phyloP scores from a whole-genome alignment of 2,113 vertebrate genomes.

The Ciconia maguari region DNA sequence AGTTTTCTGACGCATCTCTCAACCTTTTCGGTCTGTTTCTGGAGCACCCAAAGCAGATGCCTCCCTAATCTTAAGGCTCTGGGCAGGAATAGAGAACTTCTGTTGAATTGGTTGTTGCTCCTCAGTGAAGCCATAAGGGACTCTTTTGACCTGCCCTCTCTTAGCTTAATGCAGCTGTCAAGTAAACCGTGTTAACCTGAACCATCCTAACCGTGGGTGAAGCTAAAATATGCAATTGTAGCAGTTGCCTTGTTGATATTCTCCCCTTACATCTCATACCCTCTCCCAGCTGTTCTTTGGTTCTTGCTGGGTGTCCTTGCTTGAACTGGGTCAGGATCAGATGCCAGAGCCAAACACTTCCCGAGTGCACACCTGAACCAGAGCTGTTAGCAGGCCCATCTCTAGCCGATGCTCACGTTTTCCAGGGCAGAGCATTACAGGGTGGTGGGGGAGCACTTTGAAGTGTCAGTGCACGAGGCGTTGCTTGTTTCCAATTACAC shows the following conservation, averaged over 20 bases:
- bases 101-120: neutral
- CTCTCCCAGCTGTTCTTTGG: neutral
- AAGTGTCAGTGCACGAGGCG: accelerated
- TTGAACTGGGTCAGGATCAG: neutral
- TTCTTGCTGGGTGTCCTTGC: neutral
- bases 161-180: neutral
- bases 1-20: neutral
- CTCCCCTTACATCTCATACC: neutral
- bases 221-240: neutral
- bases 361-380: neutral
- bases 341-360: neutral
- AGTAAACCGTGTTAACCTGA: neutral
- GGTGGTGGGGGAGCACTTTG: neutral
- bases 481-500: neutral
- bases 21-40: neutral
- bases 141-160: neutral
- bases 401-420: accelerated
- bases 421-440: neutral
- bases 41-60: neutral
- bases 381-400: neutral
- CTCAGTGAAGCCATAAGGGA: neutral
- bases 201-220: neutral
- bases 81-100: neutral
- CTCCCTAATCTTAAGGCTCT: neutral
- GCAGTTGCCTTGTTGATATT: no score